Percentiles rank a stretch among this genome's conserved stretches.
phyloP scores from a whole-genome alignment of 1,140 invertebrate genomes.

The Lepidurus packardi region DNA sequence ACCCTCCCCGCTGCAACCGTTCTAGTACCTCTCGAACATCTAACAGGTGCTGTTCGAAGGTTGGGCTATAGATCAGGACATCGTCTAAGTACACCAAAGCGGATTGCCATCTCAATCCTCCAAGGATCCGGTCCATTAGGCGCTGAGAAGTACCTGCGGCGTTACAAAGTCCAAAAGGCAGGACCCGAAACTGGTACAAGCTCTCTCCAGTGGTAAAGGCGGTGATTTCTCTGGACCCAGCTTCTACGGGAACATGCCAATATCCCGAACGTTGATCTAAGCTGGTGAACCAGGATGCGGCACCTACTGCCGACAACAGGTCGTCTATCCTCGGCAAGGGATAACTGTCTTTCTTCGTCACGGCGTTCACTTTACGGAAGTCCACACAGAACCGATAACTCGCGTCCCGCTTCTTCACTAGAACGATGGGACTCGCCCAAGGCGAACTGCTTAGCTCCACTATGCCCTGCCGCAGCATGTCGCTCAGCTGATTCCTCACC shows the following conservation, averaged over 20 bases:
- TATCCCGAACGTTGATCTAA: slow-evolving; percentile 42
- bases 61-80: slow-evolving; percentile 29
- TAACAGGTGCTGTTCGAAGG: slow-evolving; percentile 23
- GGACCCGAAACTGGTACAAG: slow-evolving; percentile 35
- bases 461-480: too few relatives aligned
- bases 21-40: slow-evolving; percentile 38
- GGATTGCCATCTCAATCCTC: slow-evolving; percentile 31
- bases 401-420: too few relatives aligned
- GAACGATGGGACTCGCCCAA: too few relatives aligned
- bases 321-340: too few relatives aligned
- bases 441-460: too few relatives aligned
- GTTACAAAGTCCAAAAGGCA: slow-evolving; percentile 41
- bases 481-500: too few relatives aligned
- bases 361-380: too few relatives aligned
- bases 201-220: slow-evolving; percentile 43
- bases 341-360: too few relatives aligned
- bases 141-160: slow-evolving; percentile 35
- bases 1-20: slow-evolving; percentile 37
- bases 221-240: slow-evolving; percentile 41
- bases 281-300: too few relatives aligned
- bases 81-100: slow-evolving; percentile 41
- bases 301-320: too few relatives aligned
- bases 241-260: slow-evolving; percentile 45
- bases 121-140: slow-evolving; percentile 36
- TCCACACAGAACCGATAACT: too few relatives aligned